phyloP scores from a whole-genome alignment of 2,888 invertebrate species.

The Apamea crenata region DNA sequence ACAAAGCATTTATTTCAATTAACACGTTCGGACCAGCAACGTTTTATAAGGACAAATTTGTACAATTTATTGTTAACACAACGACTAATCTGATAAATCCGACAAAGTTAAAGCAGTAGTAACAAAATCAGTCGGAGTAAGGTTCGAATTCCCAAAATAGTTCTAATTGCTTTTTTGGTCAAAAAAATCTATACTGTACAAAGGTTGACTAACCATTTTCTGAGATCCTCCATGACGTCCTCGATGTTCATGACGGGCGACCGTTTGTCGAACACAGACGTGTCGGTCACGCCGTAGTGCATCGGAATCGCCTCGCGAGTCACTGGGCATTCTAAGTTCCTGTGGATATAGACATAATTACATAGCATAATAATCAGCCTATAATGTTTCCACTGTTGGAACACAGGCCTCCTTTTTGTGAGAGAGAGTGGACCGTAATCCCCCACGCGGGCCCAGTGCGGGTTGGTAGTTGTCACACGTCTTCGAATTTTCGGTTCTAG shows the following conservation, averaged over 20 bases:
- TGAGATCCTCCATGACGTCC: constrained; percentile 75
- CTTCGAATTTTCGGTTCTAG: background rate
- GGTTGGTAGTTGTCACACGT: background rate
- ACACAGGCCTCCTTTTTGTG: background rate
- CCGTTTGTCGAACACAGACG: constrained; percentile 83
- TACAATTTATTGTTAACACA: too few species aligned
- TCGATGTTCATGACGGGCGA: constrained; percentile 74
- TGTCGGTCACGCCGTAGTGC: constrained; percentile 84
- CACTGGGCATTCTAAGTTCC: constrained; percentile 81
- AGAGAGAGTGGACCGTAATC: background rate
- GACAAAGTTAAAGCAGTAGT: too few species aligned
- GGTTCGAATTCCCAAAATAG: too few species aligned
- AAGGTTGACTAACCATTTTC: constrained; percentile 68
- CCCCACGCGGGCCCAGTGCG: background rate
- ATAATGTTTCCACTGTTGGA: background rate
- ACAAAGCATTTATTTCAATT: background rate
- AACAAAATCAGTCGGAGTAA: too few species aligned
- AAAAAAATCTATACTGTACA: background rate
- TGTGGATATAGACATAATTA: constrained; percentile 52
- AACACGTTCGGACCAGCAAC: background rate
- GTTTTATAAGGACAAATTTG: too few species aligned
- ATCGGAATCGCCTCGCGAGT: constrained; percentile 82
- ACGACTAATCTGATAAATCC: too few species aligned
- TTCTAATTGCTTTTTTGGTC: background rate
- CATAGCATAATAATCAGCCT: background rate